Evolutionary conservation across 1,140 invertebrate species (phyloP), one percentile per base, ranked within the genome.

Genomic region (Anastatus disparis): DNA sequence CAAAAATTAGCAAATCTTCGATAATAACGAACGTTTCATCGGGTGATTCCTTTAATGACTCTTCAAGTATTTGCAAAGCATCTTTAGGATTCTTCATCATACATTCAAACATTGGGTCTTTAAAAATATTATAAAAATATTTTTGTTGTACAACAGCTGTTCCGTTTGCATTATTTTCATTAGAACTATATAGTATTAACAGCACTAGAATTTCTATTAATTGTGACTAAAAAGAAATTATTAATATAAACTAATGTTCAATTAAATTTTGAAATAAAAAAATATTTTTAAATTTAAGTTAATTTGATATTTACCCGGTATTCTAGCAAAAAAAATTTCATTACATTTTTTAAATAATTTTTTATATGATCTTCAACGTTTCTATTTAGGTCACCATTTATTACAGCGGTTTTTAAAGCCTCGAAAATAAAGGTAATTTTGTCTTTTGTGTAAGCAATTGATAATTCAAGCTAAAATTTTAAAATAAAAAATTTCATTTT

Each of bases 1-100:
- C 44, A 29, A 79, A 83, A 0, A 79, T 31, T 3, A 78, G 26
- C 0, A 84, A 24, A 56, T 83, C 76, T 58, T 85, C 81, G 2
- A 77, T 62, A 12, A 81, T 72, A 2, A 67, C 59, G 8, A 85
- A 61, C 12, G 75, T 52, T 7, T 76, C 50, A 3, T 75, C 71
- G 0, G 77, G 50, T 52, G 76, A 64, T 6, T 73, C 20, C 35
- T 24, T 24, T 20, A 80, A 55, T 2, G 75, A 26, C 24, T 75
- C 20, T 7, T 75, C 65, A 1, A 84, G 40, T 10, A 79, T 59
- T 46, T 53, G 20, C 6, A 81, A 62, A 9, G 79, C 78, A 31
- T 70, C 38, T 4, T 46, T 24, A 1, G 72, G 26, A 4, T 82
- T 75, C 17, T 59, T 74, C 20, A 84, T 53, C 40, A 84, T 71